Evolutionary conservation across 2,113 vertebrate genomes (phyloP), one percentile per base, ranked within the genome.

Genomic region (Sylvia atricapilla): DNA sequence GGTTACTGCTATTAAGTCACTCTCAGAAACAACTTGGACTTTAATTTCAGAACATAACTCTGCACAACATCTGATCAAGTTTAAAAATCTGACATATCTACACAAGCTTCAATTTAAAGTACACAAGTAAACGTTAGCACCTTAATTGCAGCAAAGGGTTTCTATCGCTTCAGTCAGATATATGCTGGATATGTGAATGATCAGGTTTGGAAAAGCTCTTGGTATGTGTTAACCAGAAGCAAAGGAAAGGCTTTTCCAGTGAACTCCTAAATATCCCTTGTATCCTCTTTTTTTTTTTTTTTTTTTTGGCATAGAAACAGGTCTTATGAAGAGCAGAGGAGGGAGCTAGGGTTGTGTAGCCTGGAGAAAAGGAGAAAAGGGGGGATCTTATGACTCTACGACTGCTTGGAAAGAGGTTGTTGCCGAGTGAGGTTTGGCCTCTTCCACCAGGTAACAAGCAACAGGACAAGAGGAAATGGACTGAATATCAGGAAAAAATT

Each of bases 1-100:
- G 97, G 97, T 98, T 98, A 97, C 93, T 96, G 93, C 82, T 91
- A 84, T 91, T 95, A 96, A 97, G 69, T 90, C 73, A 62, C 41
- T 94, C 86, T 80, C 82, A 90, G 76, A 91, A 97, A 68, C n/a
- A 93, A 27, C 73, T 74, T 91, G 59, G 82, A 41, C 66, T 97
- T 93, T 74, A 95, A 91, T 90, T 91, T 95, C 91, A 83, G 86
- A 92, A 70, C 31, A 76, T 76, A 47, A 50, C 27, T 87, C 63
- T 66, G 58, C 20, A 72, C 72, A 84, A 75, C 49, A 69, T 58
- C 41, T 80, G 77, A 84, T 76, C 53, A 73, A 52, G 69, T 75
- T 52, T 69, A 52, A 82, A 88, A 95, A 80, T 28, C 28, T 79
- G 66, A 64, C 72, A 27, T 80, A 93, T 33, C 27, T 49, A 20